These are phyloP conservation scores for Plestiodon gilberti DNA, from an alignment of 2,113 vertebrate genomes.

Conservation along the genomic window DNA sequence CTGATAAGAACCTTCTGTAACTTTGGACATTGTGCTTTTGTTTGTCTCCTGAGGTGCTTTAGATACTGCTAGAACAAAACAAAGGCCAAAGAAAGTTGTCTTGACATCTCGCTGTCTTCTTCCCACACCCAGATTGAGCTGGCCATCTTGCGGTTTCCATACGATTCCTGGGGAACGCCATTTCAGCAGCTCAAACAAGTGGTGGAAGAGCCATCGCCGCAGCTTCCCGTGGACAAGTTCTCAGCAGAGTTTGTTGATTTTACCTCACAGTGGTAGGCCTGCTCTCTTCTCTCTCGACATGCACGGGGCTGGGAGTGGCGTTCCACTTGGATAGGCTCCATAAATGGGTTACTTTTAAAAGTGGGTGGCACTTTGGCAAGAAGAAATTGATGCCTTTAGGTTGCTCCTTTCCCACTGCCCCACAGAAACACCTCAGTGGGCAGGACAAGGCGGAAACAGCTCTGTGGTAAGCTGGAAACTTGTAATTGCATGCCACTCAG, in stretches of 20 bases:
- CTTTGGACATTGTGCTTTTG: rapidly evolving
- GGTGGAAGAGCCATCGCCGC: slow-evolving; percentile 93
- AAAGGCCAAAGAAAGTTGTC: background rate
- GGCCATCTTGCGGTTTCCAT: slow-evolving; percentile 93
- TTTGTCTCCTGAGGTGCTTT: background rate
- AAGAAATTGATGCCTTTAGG: background rate
- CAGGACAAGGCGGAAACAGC: background rate
- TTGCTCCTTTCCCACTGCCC: background rate
- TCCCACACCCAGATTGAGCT: slow-evolving; percentile 84
- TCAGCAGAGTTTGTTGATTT: slow-evolving; percentile 93
- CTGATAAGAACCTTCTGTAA: background rate
- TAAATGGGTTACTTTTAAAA: background rate
- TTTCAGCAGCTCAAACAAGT: slow-evolving; percentile 99
- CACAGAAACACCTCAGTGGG: background rate
- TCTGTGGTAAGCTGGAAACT: background rate
- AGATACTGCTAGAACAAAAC: too few relatives aligned
- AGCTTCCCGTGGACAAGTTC: slow-evolving; percentile 88
- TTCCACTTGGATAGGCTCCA: background rate
- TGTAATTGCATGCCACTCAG: background rate
- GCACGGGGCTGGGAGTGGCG: too few relatives aligned
- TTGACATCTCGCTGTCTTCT: background rate
- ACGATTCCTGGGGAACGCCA: slow-evolving; percentile 94
- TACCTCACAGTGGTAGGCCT: slow-evolving; percentile 89
- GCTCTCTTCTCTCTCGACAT: background rate
- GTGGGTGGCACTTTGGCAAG: background rate